phyloP scores from a whole-genome alignment of 2,888 invertebrate species.

The Lithophane ornitopus region DNA sequence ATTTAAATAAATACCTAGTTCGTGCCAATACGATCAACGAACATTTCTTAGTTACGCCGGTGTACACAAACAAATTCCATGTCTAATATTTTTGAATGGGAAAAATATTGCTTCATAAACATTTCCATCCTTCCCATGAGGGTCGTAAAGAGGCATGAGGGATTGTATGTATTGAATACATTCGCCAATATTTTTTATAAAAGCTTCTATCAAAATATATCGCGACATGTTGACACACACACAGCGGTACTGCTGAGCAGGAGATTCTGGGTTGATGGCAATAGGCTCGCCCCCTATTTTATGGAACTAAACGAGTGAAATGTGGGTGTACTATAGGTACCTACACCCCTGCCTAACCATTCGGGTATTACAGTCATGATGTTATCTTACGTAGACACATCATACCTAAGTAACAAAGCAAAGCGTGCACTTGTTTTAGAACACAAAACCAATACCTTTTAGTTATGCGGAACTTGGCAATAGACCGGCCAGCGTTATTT shows the following conservation, averaged over 20 bases:
- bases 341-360: too few relatives aligned
- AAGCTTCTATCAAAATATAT: background rate
- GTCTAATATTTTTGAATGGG: slow-evolving; percentile 6
- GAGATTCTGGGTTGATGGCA: too few relatives aligned
- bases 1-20: background rate
- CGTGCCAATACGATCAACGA: background rate
- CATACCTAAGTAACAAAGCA: background rate
- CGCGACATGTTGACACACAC: too few relatives aligned
- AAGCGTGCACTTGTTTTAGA: slow-evolving; percentile 15
- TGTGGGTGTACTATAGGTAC: too few relatives aligned
- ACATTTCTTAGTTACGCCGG: background rate
- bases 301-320: too few relatives aligned
- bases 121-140: slow-evolving; percentile 18
- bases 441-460: slow-evolving; percentile 49
- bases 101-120: slow-evolving; percentile 15
- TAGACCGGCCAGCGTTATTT: slow-evolving; percentile 46
- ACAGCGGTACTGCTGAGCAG: too few relatives aligned
- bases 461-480: slow-evolving; percentile 62
- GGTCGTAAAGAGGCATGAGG: slow-evolving; percentile 5
- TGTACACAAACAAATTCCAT: background rate
- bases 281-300: too few relatives aligned
- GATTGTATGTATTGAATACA: background rate
- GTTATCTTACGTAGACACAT: background rate
- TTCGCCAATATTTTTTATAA: background rate
- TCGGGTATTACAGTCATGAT: too few relatives aligned